Conservation (phyloP, 2,797 vertebrate species). For the Myripristis murdjan region DNA sequence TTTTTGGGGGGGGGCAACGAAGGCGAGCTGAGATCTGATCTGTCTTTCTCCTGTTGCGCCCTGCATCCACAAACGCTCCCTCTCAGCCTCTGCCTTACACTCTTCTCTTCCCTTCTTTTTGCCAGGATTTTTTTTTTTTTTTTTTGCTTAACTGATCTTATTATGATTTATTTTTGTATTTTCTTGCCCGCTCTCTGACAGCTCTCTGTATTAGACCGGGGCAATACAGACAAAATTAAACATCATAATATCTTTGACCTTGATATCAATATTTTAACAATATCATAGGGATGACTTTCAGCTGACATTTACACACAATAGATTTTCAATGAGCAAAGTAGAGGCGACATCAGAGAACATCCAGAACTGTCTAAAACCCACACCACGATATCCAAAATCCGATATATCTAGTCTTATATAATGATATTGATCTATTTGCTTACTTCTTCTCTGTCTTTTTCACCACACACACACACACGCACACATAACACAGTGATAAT, state of each 20-base stretch:
- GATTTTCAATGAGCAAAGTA: too few relatives aligned
- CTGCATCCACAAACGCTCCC: constrained; percentile 46
- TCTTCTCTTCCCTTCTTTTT: background rate
- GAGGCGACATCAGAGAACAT: too few relatives aligned
- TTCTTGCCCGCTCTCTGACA: background rate
- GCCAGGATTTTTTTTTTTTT: constrained; percentile 23
- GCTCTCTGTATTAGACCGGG: too few relatives aligned
- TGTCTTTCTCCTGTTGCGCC: constrained; percentile 51
- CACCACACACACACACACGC: constrained; percentile 24
- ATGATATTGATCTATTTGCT: background rate
- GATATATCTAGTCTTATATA: too few relatives aligned
- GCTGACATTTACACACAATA: too few relatives aligned
- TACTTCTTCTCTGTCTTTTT: background rate
- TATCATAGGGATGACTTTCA: too few relatives aligned
- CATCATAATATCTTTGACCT: too few relatives aligned
- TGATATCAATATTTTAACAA: too few relatives aligned
- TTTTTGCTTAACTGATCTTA: background rate
- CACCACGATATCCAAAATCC: too few relatives aligned
- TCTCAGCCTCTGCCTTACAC: constrained; percentile 25
- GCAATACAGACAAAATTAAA: too few relatives aligned
- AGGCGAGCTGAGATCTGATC: constrained; percentile 60
- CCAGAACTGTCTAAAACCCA: too few relatives aligned
- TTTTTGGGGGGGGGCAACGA: constrained; percentile 45
- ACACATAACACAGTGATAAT: background rate
- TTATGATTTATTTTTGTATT: background rate